A percentile compares a stretch with the other conserved stretches of the same genome.
These are phyloP conservation scores for Argynnis bischoffii DNA, from an alignment of 2,888 invertebrate species.

Conservation along the genomic window DNA sequence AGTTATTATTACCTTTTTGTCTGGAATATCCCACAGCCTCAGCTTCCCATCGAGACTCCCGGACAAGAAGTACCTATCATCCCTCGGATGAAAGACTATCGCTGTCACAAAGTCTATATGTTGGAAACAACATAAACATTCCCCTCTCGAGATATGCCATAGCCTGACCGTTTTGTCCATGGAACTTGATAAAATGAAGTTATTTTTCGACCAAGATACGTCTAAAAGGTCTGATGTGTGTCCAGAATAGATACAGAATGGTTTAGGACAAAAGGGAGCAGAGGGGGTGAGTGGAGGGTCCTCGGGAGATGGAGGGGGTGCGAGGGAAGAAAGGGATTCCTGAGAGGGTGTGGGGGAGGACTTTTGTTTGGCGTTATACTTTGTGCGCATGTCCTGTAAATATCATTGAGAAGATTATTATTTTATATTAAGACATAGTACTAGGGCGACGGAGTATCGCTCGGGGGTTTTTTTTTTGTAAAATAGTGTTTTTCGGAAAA, in stretches of 20 bases:
- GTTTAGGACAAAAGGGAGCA: slow-evolving; percentile 92
- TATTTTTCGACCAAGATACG: slow-evolving; percentile 99
- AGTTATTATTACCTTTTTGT: slow-evolving; percentile 88
- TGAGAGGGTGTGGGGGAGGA: slow-evolving; percentile 96
- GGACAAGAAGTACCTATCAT: slow-evolving; percentile 95
- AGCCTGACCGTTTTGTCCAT: slow-evolving; percentile 98
- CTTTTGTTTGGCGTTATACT: slow-evolving; percentile 93
- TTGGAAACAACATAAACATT: slow-evolving; percentile 99
- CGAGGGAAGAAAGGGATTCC: slow-evolving; percentile 90
- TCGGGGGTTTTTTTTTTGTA: too few relatives aligned
- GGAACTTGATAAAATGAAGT: slow-evolving; percentile 97
- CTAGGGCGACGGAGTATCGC: too few relatives aligned
- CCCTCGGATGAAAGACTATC: slow-evolving; percentile 98
- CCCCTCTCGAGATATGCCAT: slow-evolving; percentile 98
- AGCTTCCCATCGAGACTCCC: slow-evolving; percentile 99
- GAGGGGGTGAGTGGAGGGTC: slow-evolving; percentile 80
- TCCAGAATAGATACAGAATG: slow-evolving; percentile 96
- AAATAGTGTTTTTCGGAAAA: too few relatives aligned
- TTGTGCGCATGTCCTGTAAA: slow-evolving; percentile 94
- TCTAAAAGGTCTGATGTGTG: slow-evolving; percentile 98
- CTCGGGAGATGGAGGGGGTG: slow-evolving; percentile 80
- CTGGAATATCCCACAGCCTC: slow-evolving; percentile 99
- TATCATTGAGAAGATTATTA: not conserved
- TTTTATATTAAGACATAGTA: too few relatives aligned
- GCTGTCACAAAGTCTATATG: slow-evolving; percentile 99